Evolutionary conservation across 2,113 vertebrate genomes (phyloP).

Genomic region (Trogon surrucura): DNA sequence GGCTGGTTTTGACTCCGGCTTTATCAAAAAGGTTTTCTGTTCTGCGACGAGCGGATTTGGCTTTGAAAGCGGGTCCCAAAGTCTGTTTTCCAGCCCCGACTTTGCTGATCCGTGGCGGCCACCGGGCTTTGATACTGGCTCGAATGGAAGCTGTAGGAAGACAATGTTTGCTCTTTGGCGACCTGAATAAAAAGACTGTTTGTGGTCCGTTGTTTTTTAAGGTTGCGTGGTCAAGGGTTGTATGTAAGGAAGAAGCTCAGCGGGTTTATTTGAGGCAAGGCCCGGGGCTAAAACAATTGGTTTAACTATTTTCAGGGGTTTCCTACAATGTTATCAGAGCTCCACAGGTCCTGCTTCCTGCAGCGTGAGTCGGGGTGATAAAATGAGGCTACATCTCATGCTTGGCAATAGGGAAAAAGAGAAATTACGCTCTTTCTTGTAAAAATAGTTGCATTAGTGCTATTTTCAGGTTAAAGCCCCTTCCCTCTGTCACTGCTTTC

Average conservation of each 20-base stretch:
- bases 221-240: neutral
- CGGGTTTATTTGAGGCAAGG: conserved; percentile 29
- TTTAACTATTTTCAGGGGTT: neutral
- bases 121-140: neutral
- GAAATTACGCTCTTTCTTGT: neutral
- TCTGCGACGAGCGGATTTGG: neutral
- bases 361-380: neutral
- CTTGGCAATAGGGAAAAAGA: neutral
- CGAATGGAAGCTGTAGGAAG: neutral
- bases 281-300: conserved; percentile 30
- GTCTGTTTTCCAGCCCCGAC: neutral
- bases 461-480: neutral
- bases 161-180: neutral
- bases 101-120: neutral
- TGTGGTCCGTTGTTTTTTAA: neutral
- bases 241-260: conserved; percentile 35
- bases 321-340: conserved; percentile 28
- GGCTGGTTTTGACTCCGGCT: neutral
- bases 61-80: neutral
- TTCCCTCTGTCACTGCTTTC: neutral
- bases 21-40: neutral
- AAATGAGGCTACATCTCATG: neutral
- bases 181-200: neutral
- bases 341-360: conserved; percentile 30
- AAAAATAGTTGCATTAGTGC: neutral